A percentile compares a stretch with the other conserved stretches of the same genome.
These are phyloP conservation scores for Phalacrocorax pelagicus DNA, from an alignment of 2,113 vertebrate species.

Conservation along the genomic window DNA sequence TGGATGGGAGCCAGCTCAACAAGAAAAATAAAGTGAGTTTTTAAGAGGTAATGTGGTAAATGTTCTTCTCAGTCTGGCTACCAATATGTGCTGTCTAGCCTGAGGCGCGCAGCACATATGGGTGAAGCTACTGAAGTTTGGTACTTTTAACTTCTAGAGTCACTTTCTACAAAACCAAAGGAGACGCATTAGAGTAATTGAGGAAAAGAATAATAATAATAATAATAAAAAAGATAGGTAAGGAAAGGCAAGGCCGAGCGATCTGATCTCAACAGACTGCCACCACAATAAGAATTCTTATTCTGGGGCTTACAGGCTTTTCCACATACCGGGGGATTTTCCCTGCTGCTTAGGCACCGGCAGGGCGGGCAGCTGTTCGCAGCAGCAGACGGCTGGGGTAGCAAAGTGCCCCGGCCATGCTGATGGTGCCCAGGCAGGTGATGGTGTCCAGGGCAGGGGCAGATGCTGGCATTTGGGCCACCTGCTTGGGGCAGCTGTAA, in stretches of 20 bases:
- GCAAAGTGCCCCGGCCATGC: background rate
- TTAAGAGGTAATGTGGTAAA: conserved; percentile 57
- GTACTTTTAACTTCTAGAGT: conserved; percentile 1
- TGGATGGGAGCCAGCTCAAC: conserved; percentile 61
- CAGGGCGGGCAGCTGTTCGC: background rate
- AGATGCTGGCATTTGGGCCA: background rate
- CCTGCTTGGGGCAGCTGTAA: background rate
- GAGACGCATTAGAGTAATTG: background rate
- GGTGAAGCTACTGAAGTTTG: conserved; percentile 47
- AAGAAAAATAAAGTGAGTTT: conserved; percentile 64
- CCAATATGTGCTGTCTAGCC: conserved; percentile 66
- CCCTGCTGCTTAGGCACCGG: background rate
- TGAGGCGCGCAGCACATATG: conserved; percentile 34
- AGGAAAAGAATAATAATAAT: background rate
- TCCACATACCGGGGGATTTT: background rate
- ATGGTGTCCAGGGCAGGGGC: background rate
- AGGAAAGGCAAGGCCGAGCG: accelerated
- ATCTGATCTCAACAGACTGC: background rate
- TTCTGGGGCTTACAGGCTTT: background rate
- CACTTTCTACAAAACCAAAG: conserved; percentile 26
- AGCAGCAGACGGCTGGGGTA: background rate
- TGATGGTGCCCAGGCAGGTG: background rate
- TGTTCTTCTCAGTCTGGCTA: conserved; percentile 58
- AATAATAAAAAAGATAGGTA: background rate
- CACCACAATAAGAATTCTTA: background rate